These are phyloP conservation scores for Ennomos erosarius DNA, from an alignment of 2,888 invertebrate genomes.

Conservation along the genomic window DNA sequence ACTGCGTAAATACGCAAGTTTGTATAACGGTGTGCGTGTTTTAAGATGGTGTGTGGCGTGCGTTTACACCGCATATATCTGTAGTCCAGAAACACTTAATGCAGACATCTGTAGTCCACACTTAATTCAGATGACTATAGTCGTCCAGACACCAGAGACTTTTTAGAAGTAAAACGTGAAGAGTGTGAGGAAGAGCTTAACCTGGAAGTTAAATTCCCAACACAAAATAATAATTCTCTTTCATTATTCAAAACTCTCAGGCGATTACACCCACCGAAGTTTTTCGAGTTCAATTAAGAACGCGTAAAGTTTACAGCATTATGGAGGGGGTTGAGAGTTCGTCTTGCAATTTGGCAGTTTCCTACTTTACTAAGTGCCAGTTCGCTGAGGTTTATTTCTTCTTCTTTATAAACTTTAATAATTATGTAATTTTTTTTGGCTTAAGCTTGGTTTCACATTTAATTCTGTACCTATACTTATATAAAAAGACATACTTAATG, in stretches of 20 bases:
- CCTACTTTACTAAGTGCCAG: slow-evolving; percentile 20
- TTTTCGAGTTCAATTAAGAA: slow-evolving; percentile 45
- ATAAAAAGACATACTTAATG: too few species aligned
- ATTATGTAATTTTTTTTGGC: slow-evolving; percentile 1
- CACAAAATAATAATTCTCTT: slow-evolving; percentile 33
- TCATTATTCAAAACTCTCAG: slow-evolving; percentile 40
- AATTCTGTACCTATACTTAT: too few species aligned
- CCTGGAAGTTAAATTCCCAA: slow-evolving; percentile 15
- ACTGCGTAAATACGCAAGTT: too few species aligned
- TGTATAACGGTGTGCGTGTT: too few species aligned
- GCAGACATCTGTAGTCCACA: too few species aligned
- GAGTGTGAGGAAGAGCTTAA: slow-evolving; percentile 13
- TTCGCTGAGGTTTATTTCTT: slow-evolving; percentile 6
- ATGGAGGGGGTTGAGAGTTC: slow-evolving; percentile 40
- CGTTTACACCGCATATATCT: too few species aligned
- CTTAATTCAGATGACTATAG: too few species aligned
- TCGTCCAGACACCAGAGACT: too few species aligned
- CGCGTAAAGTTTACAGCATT: slow-evolving; percentile 38
- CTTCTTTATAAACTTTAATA: neutral
- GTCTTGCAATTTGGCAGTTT: slow-evolving; percentile 30
- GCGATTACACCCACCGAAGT: slow-evolving; percentile 40
- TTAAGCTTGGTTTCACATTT: too few species aligned
- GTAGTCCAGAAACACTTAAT: too few species aligned
- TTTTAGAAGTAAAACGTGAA: slow-evolving; percentile 3
- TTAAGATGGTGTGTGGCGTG: too few species aligned